Base-by-base conservation (phyloP, 2,797 vertebrate genomes). In the Oreonectes daqikongensis region DNA sequence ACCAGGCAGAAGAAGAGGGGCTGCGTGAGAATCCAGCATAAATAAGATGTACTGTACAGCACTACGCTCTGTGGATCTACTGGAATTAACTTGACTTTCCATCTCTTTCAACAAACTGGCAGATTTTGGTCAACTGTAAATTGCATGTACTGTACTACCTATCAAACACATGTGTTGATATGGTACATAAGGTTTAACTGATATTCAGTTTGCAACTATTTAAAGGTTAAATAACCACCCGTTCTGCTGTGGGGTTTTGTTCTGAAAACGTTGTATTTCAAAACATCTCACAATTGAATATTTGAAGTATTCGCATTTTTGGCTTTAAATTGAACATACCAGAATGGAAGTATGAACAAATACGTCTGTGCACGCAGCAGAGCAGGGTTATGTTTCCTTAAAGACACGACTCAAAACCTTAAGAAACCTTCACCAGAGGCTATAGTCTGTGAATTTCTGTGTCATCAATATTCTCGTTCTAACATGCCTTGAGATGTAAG, bases 1-100 rank as follows among this genome's bases (percentile, higher is more conserved):
- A 94, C 17, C 79, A 57, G 0, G 90, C 92, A 12, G 93, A 94
- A 86, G 86, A 76, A 22, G 71, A 83, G 38, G 82, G 67, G 11
- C 61, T 79, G 22, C 76, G 75, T 61, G 64, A 80, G 40, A 50
- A 77, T 7, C n/a, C 30, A 7, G 69, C 44, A 24, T 65, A 55
- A 77, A 28, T 8, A 1, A 52, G 60, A 73, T 53, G 26, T 15
- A 35, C 7, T 9, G 35, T 9, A 10, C 8, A 35, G 38, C 2
- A 14, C 4, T 11, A 22, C 2, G 5, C 17, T 65, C 35, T 42
- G 7, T 57, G 24, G 5, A 38, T 14, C 15, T 3, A 40, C 18
- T 48, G 40, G 11, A 35, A 9, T 15, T 7, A 17, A 20, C 1
- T 26, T 3, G 57, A 57, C 30, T 26, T 17, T 20, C 6, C 22